Conservation (phyloP, 2,888 invertebrate species). For the Drosophila demipolita region DNA sequence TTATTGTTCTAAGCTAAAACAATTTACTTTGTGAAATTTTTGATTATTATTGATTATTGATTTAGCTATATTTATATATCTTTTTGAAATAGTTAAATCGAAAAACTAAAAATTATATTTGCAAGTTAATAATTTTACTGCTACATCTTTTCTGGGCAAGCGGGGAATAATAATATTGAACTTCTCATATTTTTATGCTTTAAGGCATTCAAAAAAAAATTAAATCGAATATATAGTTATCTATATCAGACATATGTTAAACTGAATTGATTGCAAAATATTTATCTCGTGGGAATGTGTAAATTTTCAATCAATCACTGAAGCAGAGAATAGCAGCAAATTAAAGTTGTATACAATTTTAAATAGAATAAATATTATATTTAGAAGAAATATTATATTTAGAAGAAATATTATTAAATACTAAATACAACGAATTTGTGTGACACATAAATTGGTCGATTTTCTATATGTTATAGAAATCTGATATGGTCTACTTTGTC, state of each 20-base stretch:
- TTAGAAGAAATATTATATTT: too few relatives aligned
- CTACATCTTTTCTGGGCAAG: neutral
- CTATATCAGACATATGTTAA: neutral
- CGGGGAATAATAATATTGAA: neutral
- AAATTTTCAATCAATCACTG: neutral
- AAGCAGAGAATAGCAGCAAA: neutral
- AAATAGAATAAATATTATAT: too few relatives aligned
- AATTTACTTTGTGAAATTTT: neutral
- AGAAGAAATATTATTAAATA: too few relatives aligned
- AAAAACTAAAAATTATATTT: neutral
- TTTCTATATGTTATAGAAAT: neutral
- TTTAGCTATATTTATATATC: too few relatives aligned
- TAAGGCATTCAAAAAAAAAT: neutral
- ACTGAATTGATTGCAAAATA: neutral
- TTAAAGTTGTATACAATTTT: neutral
- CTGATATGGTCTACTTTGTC: neutral
- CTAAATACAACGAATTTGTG: too few relatives aligned
- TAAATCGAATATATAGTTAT: neutral
- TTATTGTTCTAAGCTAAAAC: neutral
- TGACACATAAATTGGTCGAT: neutral
- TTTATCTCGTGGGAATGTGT: neutral
- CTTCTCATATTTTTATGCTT: neutral
- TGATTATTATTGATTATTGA: neutral
- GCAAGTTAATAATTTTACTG: neutral
- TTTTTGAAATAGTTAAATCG: neutral